Evolutionary conservation across 37 sponge, comb jelly and placozoan genomes (phyloP).

Genomic region (Diacarnus erythraeanus): DNA sequence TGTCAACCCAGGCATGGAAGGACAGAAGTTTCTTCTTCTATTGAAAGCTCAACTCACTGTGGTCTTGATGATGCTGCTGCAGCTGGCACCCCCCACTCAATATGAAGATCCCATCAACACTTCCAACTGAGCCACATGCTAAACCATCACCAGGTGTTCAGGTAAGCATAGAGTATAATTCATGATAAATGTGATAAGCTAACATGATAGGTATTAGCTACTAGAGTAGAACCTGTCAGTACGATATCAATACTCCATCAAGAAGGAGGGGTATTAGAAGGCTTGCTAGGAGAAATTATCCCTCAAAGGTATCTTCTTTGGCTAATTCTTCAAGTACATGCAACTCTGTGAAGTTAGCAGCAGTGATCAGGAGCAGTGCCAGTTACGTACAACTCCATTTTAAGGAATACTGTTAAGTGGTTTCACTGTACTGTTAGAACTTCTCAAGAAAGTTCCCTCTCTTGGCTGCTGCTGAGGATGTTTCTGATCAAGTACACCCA

Average conservation of each 20-base stretch:
- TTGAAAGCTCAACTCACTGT: neutral
- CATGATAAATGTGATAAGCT: neutral
- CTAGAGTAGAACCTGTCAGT: neutral
- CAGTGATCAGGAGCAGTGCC: conserved; percentile 5
- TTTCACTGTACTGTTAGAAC: conserved; percentile 21
- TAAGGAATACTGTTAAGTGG: conserved; percentile 14
- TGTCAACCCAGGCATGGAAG: neutral
- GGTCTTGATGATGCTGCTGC: neutral
- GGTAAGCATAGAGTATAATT: conserved; percentile 4
- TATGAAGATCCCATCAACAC: neutral
- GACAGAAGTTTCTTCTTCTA: neutral
- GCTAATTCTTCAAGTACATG: neutral
- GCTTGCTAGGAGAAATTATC: conserved; percentile 5
- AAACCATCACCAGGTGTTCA: conserved; percentile 15
- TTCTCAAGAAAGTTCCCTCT: conserved; percentile 17
- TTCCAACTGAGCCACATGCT: neutral
- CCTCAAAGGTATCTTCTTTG: neutral
- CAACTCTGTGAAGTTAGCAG: neutral
- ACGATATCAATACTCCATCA: conserved; percentile 3
- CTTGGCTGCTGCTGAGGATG: no score
- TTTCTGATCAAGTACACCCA: no score
- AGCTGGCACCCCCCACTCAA: neutral
- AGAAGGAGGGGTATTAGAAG: conserved; percentile 16
- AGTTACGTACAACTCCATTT: conserved; percentile 22
- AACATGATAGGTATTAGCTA: conserved; percentile 19